Percentiles rank a stretch among this genome's conserved stretches.
Conservation (phyloP, 2,113 vertebrate genomes). For the Hemichromis elongatus region DNA sequence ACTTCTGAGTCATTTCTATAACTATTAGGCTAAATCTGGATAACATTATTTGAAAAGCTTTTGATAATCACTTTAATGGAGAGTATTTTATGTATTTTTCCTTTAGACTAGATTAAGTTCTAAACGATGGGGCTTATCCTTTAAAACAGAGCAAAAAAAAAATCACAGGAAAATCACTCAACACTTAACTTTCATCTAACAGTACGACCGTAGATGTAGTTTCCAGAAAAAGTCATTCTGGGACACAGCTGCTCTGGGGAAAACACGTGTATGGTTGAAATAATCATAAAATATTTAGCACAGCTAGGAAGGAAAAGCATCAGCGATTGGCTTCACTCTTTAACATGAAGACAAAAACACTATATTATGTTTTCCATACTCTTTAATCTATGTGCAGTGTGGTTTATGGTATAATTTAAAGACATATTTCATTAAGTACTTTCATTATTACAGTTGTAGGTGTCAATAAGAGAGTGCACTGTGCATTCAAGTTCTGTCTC, state of each 20-base stretch:
- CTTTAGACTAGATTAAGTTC: background rate
- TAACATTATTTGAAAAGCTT: background rate
- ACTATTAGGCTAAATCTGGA: background rate
- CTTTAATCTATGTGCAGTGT: background rate
- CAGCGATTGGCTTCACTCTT: background rate
- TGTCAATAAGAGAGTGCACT: background rate
- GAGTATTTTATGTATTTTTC: background rate
- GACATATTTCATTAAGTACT: background rate
- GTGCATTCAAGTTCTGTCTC: background rate
- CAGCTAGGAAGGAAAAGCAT: background rate
- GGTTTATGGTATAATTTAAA: background rate
- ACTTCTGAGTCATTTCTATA: background rate
- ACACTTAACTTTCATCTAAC: background rate
- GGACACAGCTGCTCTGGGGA: background rate
- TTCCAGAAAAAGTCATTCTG: background rate
- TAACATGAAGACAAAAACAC: background rate
- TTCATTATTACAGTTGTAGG: background rate
- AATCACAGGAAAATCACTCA: background rate
- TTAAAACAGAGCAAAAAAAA: slow-evolving; percentile 17
- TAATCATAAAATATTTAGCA: slow-evolving; percentile 12
- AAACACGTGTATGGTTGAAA: background rate
- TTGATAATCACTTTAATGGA: background rate
- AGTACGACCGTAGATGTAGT: background rate
- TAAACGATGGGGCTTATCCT: background rate
- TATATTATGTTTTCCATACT: background rate